Evolutionary conservation across 2,888 invertebrate species (phyloP), one percentile per base, ranked within the genome.

Genomic region (Tetragonula carbonaria): DNA sequence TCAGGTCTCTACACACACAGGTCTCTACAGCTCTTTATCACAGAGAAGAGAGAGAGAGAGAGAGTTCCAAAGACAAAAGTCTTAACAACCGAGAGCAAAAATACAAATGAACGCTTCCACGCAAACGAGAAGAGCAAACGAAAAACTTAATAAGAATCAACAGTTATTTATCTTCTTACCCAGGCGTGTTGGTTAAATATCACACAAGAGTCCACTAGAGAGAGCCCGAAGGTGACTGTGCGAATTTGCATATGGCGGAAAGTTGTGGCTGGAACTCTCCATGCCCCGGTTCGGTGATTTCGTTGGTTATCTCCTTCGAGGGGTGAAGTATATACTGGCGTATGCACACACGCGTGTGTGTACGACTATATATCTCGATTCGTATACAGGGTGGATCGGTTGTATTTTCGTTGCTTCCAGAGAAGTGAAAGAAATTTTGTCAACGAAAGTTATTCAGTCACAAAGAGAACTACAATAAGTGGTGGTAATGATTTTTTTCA

Each of bases 221-320:
- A 71, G 68, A 73, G 28, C 76, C 78, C 78, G 65, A 70, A 70
- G 78, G 86, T 86, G 71, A 79, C 71, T 65, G 76, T 53, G 85
- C 62, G 87, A 91, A 91, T 91, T 91, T 91, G 88, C 91, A 91
- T 90, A 88, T 78, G 86, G 85, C 84, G 85, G 80, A 90, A 90
- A 90, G 86, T 90, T 90, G 89, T 78, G 84, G 86, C 79, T 78
- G 78, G 82, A 84, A 80, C 80, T 83, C 86, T 84, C 82, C 55
- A 23, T 71, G 76, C 74, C 77, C 67, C 79, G 68, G 68, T 57
- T 81, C 84, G 87, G 87, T 87, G 87, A 88, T 90, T 87, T 85
- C 85, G 84, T 77, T 78, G 87, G 86, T 88, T 89, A 87, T 90
- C 86, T 89, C 83, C 89, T 89, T 80, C 79, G 72, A 76, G 74